Conservation (phyloP, 2,113 vertebrate genomes). For the Hyla sarda region DNA sequence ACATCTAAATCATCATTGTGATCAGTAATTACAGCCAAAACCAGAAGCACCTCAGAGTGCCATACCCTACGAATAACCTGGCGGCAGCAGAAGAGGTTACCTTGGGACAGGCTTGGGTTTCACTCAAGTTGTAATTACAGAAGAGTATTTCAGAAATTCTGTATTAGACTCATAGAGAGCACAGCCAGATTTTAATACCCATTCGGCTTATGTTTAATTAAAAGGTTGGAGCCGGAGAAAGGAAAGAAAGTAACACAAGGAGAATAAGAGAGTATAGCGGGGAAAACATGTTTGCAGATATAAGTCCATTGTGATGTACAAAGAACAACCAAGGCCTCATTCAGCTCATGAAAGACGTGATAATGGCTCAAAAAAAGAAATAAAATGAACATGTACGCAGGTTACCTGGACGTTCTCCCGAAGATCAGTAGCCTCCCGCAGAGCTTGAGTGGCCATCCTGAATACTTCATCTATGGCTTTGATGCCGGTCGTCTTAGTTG, state of each 20-base stretch:
- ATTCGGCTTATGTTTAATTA: conserved; percentile 50
- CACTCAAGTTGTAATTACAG: conserved; percentile 36
- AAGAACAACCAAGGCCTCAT: not conserved
- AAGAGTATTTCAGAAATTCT: conserved; percentile 29
- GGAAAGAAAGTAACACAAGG: not conserved
- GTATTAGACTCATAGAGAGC: conserved; percentile 40
- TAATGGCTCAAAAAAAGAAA: not conserved
- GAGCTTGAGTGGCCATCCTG: conserved; percentile 84
- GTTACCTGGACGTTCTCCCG: conserved; percentile 91
- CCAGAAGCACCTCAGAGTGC: too few species aligned
- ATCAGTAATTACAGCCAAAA: too few species aligned
- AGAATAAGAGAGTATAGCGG: not conserved
- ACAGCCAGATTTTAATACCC: conserved; percentile 51
- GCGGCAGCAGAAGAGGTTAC: conserved; percentile 8
- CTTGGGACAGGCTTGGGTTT: conserved; percentile 37
- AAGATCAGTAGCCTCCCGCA: conserved; percentile 90
- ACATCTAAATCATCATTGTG: too few species aligned
- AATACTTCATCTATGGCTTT: conserved; percentile 91
- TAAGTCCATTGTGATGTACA: not conserved
- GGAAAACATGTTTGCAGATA: not conserved
- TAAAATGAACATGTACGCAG: not conserved
- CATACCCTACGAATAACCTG: not conserved
- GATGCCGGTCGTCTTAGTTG: conserved; percentile 87
- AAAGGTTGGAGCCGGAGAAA: conserved; percentile 12
- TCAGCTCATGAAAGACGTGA: not conserved